Conservation (phyloP, 2,888 invertebrate genomes). For the Chironomus riparius region DNA sequence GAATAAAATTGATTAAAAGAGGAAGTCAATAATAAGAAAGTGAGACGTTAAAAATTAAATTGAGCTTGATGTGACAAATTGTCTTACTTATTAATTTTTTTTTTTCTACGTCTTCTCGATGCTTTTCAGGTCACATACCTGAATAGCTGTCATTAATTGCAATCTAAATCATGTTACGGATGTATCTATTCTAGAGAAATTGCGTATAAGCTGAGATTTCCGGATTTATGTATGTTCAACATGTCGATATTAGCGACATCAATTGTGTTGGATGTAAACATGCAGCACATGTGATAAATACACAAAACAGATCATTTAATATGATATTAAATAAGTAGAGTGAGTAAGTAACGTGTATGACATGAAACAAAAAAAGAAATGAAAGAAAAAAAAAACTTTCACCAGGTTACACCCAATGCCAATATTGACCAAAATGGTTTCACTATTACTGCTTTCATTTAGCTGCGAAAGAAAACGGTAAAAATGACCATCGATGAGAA, state of each 20-base stretch:
- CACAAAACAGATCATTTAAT: neutral
- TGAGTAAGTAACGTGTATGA: neutral
- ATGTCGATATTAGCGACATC: no score
- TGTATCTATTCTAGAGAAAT: neutral
- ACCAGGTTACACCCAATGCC: neutral
- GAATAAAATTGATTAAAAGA: no score
- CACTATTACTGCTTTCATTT: neutral
- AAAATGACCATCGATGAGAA: neutral
- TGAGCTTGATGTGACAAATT: no score
- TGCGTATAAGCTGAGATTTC: no score
- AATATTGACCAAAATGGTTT: slow-evolving; percentile 5
- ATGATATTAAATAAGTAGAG: slow-evolving; percentile 1
- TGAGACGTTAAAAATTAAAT: no score
- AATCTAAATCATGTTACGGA: neutral
- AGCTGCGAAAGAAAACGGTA: neutral
- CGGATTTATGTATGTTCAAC: no score
- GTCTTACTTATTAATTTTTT: no score
- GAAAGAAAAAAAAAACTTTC: neutral
- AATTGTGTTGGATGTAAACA: no score
- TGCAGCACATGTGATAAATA: no score
- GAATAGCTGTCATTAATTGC: neutral
- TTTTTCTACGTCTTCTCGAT: no score
- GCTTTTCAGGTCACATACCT: no score
- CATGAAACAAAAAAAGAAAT: neutral
- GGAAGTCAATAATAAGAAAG: no score